Percentiles rank a stretch among this genome's conserved stretches.
These are phyloP conservation scores for Pyrrhia umbra DNA, from an alignment of 2,888 invertebrate genomes.

Conservation along the genomic window DNA sequence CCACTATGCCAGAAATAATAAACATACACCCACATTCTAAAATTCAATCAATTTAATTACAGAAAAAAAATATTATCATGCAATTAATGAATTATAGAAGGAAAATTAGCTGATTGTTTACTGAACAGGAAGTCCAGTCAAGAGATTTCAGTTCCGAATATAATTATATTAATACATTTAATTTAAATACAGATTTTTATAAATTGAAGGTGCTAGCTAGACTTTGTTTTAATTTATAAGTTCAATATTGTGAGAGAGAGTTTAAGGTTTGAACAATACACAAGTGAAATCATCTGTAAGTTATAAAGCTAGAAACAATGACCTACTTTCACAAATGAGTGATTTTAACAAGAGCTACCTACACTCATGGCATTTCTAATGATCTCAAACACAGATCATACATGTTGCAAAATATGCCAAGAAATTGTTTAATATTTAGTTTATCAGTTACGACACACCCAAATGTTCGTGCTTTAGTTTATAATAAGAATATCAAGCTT, in stretches of 20 bases:
- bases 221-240: too few species aligned
- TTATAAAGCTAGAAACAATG: conserved; percentile 44
- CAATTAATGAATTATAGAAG: neutral
- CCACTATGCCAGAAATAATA: too few species aligned
- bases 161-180: too few species aligned
- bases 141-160: neutral
- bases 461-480: too few species aligned
- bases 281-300: conserved; percentile 45
- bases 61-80: neutral
- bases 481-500: too few species aligned
- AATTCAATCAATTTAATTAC: neutral
- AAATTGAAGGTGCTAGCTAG: too few species aligned
- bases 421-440: too few species aligned
- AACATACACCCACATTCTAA: neutral
- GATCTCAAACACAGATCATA: conserved; percentile 1
- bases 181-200: too few species aligned
- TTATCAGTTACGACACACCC: too few species aligned
- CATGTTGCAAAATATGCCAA: neutral
- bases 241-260: conserved; percentile 5
- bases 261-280: conserved; percentile 27
- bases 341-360: conserved; percentile 20
- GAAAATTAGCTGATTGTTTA: neutral
- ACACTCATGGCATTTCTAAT: conserved; percentile 6
- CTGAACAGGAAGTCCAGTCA: neutral
- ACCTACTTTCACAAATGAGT: conserved; percentile 56